phyloP scores from a whole-genome alignment of 2,113 vertebrate species.

The Petrocephalus microphthalmus region DNA sequence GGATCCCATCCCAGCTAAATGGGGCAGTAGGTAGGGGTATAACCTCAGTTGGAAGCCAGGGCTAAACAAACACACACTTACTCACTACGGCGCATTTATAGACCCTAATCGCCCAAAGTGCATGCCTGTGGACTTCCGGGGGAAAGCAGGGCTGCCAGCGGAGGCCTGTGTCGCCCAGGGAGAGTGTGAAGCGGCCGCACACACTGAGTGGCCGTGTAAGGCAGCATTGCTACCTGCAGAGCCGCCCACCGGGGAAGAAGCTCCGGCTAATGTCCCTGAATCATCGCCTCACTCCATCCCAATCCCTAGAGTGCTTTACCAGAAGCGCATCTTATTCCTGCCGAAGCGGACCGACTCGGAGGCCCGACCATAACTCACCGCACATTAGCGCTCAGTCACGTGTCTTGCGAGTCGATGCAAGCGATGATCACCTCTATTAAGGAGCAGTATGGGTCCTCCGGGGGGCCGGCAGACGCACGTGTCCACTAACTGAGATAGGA shows the following conservation, averaged over 20 bases:
- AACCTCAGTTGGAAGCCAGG: not conserved
- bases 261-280: not conserved
- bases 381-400: not conserved
- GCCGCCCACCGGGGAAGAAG: too few species aligned
- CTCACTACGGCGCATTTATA: not conserved
- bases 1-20: not conserved
- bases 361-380: not conserved
- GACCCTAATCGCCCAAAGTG: not conserved
- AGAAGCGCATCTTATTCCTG: not conserved
- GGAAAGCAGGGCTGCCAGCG: not conserved
- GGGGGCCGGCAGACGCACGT: not conserved
- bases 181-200: not conserved
- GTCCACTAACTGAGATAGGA: not conserved
- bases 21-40: not conserved
- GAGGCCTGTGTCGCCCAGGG: not conserved
- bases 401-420: not conserved
- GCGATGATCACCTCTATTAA: constrained; percentile 10
- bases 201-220: not conserved
- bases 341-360: not conserved
- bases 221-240: too few species aligned
- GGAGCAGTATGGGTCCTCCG: not conserved
- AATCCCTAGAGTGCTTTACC: not conserved
- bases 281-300: not conserved
- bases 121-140: not conserved
- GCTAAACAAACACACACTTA: not conserved